Percentiles rank a stretch among this genome's conserved stretches.
These are phyloP conservation scores for Hassar affinis DNA, from an alignment of 2,113 vertebrate genomes.

Conservation along the genomic window DNA sequence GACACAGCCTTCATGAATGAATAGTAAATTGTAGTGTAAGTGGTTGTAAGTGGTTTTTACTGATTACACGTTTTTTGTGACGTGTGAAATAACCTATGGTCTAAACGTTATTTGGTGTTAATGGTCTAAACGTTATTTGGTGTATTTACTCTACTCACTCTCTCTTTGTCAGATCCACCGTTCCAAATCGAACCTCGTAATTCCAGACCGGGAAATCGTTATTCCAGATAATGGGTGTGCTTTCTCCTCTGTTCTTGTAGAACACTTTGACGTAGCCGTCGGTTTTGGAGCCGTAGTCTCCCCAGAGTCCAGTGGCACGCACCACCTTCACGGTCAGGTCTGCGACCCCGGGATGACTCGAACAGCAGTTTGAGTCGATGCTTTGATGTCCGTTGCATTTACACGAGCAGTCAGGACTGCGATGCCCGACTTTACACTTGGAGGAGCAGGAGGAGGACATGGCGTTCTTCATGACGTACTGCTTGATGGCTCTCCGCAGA, in stretches of 20 bases:
- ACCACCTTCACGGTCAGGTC: slow-evolving; percentile 61
- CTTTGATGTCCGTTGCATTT: slow-evolving; percentile 54
- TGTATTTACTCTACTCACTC: slow-evolving; percentile 22
- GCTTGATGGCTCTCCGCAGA: slow-evolving; percentile 62
- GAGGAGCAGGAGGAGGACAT: slow-evolving; percentile 59
- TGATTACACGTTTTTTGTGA: neutral
- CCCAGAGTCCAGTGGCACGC: slow-evolving; percentile 60
- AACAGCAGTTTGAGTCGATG: slow-evolving; percentile 68
- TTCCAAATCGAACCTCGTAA: slow-evolving; percentile 41
- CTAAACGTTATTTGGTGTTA: neutral
- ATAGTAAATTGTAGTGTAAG: too few relatives aligned
- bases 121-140: neutral
- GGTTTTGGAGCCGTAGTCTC: slow-evolving; percentile 53
- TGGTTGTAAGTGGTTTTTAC: neutral
- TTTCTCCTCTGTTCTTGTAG: slow-evolving; percentile 17
- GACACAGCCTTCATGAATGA: too few relatives aligned
- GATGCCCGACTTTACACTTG: slow-evolving; percentile 51
- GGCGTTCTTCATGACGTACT: slow-evolving; percentile 60
- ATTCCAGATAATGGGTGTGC: slow-evolving; percentile 52
- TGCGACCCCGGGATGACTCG: slow-evolving; percentile 62
- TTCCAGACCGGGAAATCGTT: slow-evolving; percentile 63
- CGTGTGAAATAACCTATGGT: neutral
- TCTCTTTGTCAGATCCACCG: neutral
- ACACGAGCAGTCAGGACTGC: slow-evolving; percentile 60
- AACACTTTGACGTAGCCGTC: slow-evolving; percentile 73